These are phyloP conservation scores for Rhyacophila evoluta DNA, from an alignment of 2,888 invertebrate genomes.

Conservation along the genomic window DNA sequence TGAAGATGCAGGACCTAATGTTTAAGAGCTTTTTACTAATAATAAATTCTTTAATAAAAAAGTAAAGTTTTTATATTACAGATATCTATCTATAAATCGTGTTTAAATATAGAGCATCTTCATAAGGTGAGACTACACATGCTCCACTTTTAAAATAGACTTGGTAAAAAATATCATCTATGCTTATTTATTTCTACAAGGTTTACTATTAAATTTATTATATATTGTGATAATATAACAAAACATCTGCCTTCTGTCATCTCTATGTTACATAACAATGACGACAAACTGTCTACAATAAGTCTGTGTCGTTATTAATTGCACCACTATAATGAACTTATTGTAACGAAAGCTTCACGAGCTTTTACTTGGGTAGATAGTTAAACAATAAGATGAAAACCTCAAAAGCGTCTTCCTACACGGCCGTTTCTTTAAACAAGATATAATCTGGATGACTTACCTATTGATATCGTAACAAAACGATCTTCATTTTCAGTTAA, in stretches of 20 bases:
- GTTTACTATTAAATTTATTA: no score
- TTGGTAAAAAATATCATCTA: no score
- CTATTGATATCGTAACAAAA: slow-evolving; percentile 41
- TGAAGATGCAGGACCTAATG: no score
- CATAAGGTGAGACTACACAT: no score
- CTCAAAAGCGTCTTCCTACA: not conserved
- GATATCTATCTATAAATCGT: no score
- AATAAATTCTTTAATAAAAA: no score
- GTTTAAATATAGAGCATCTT: no score
- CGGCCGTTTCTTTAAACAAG: slow-evolving; percentile 26
- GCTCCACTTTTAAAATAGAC: no score
- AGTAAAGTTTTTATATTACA: no score
- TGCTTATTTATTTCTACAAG: no score
- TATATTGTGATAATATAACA: no score
- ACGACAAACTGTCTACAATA: not conserved
- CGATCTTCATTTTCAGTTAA: slow-evolving; percentile 30
- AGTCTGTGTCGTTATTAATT: not conserved
- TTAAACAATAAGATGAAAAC: slow-evolving; percentile 1
- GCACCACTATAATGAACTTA: not conserved
- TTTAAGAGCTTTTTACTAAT: no score
- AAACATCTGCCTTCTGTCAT: not conserved
- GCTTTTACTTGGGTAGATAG: not conserved
- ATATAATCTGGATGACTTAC: slow-evolving; percentile 42
- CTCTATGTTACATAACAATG: not conserved
- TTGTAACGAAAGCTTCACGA: not conserved